Percentiles rank a stretch among this genome's conserved stretches.
These are phyloP conservation scores for Chauna torquata DNA, from an alignment of 2,113 vertebrate genomes.

Conservation along the genomic window DNA sequence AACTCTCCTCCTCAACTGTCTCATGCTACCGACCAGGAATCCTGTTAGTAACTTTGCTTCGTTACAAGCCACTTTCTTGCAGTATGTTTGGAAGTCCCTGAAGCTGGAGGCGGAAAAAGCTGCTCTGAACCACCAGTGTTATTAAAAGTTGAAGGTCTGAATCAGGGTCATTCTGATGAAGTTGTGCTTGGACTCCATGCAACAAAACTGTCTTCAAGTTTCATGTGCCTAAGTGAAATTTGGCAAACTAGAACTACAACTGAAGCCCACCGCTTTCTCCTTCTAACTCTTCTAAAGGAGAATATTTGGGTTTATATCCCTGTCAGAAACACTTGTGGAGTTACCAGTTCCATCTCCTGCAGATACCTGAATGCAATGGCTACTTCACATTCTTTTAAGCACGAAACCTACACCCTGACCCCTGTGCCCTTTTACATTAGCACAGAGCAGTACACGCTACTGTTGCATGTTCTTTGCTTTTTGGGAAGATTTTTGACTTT, in stretches of 20 bases:
- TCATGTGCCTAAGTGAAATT: background rate
- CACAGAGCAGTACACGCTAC: background rate
- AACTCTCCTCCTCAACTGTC: background rate
- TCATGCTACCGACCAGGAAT: background rate
- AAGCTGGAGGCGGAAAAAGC: background rate
- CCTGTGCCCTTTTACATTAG: background rate
- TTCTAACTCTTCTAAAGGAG: background rate
- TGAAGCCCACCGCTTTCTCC: background rate
- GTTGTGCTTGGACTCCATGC: background rate
- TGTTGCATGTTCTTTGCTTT: background rate
- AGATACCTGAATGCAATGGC: background rate
- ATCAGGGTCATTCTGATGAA: background rate
- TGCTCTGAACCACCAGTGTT: background rate
- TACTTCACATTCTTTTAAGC: background rate
- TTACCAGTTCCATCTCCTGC: background rate
- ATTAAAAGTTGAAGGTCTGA: background rate
- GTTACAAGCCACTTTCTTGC: background rate
- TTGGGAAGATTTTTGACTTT: background rate
- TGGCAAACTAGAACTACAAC: background rate
- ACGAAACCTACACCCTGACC: background rate
- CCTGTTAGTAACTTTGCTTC: background rate
- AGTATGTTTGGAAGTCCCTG: background rate
- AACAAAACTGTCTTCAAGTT: background rate
- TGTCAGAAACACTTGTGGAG: fast-evolving
- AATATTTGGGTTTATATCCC: background rate